A percentile compares a stretch with the other conserved stretches of the same genome.
phyloP scores from a whole-genome alignment of 2,113 vertebrate genomes.

The Dicerorhinus sumatrensis region DNA sequence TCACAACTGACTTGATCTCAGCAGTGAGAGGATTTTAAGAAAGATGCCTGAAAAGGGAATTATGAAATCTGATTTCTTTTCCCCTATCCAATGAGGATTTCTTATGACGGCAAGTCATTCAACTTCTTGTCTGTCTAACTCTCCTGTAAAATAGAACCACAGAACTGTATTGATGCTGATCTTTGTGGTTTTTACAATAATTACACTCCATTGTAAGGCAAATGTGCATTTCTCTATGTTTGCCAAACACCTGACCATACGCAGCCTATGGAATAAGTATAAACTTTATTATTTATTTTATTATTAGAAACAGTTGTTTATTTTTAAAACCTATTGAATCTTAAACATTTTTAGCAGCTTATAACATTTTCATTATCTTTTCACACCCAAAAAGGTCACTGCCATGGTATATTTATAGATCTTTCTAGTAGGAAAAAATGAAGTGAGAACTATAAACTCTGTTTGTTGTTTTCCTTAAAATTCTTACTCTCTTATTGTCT shows the following conservation, averaged over 20 bases:
- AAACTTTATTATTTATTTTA: not conserved
- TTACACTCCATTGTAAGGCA: not conserved
- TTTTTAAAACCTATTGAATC: not conserved
- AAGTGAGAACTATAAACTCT: not conserved
- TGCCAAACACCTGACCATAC: not conserved
- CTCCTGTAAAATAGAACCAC: not conserved
- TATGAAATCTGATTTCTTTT: not conserved
- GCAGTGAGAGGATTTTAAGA: not conserved
- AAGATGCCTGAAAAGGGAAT: not conserved
- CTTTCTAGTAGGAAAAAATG: not conserved
- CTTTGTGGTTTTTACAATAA: not conserved
- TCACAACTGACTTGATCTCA: not conserved
- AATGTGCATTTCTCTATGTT: not conserved
- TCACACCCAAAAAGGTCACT: not conserved
- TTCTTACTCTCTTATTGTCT: not conserved
- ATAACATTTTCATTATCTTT: conserved; percentile 2
- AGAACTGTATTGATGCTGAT: not conserved
- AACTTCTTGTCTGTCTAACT: not conserved
- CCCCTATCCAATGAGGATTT: not conserved
- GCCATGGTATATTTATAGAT: not conserved
- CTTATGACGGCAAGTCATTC: not conserved
- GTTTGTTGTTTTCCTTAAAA: not conserved
- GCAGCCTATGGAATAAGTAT: not conserved
- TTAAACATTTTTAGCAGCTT: not conserved
- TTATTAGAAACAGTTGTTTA: not conserved